A percentile compares a stretch with the other conserved stretches of the same genome.
These are phyloP conservation scores for Urosaurus nigricauda DNA, from an alignment of 2,797 vertebrate species.

Conservation along the genomic window DNA sequence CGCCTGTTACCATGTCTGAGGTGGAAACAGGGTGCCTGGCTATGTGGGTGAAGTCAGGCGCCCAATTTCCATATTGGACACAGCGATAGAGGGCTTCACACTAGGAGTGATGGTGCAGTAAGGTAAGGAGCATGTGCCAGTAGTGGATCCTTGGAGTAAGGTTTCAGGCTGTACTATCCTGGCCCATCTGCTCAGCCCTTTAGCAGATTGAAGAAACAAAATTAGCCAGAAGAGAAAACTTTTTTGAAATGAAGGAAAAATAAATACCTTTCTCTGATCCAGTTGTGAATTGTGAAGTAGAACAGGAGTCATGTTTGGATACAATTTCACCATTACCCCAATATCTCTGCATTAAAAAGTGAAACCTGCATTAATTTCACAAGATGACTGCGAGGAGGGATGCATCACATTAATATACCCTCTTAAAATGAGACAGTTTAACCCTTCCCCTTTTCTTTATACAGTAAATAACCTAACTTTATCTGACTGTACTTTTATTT, in stretches of 20 bases:
- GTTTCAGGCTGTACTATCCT: too few relatives aligned
- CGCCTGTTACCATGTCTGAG: too few relatives aligned
- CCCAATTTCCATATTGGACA: too few relatives aligned
- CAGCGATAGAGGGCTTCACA: too few relatives aligned
- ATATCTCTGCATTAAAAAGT: conserved; percentile 81
- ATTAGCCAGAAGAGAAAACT: background rate
- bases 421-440: background rate
- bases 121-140: too few relatives aligned
- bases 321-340: conserved; percentile 98
- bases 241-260: conserved; percentile 3
- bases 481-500: background rate
- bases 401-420: background rate
- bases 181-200: too few relatives aligned
- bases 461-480: conserved; percentile 3
- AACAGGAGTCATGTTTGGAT: conserved; percentile 96
- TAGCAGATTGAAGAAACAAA: background rate
- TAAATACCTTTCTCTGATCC: conserved; percentile 92
- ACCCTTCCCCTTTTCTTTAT: background rate
- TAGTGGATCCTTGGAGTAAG: too few relatives aligned
- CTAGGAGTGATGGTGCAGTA: too few relatives aligned
- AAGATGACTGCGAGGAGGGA: background rate
- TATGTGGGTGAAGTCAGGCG: too few relatives aligned
- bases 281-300: conserved; percentile 97
- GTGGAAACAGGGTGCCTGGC: too few relatives aligned
- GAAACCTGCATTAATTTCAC: conserved; percentile 48